Percentiles rank a stretch among this genome's conserved stretches.
Conservation (phyloP, 2,113 vertebrate genomes). For the Caranx melampygus region DNA sequence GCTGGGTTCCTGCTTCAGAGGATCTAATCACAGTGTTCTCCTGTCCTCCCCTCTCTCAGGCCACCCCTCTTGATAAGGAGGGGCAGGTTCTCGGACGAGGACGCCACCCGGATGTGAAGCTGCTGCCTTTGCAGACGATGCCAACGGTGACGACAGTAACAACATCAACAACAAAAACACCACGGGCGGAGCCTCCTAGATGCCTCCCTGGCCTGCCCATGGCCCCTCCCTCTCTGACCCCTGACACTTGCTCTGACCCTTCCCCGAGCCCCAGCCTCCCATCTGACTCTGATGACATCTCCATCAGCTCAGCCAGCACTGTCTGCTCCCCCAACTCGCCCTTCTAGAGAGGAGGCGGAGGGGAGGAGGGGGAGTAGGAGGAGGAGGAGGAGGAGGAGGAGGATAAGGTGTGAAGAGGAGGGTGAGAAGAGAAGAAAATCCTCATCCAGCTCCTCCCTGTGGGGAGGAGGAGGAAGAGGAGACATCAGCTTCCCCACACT, state of each 20-base stretch:
- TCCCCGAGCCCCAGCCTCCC: conserved; percentile 53
- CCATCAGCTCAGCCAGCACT: conserved; percentile 75
- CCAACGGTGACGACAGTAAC: conserved; percentile 45
- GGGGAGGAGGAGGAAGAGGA: conserved; percentile 59
- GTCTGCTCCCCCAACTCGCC: conserved; percentile 73
- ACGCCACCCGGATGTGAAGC: conserved; percentile 98
- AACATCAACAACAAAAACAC: conserved; percentile 44
- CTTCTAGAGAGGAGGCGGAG: conserved; percentile 65
- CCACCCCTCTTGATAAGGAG: conserved; percentile 99
- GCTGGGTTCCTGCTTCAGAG: neutral
- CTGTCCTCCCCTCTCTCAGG: conserved; percentile 76
- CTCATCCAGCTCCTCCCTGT: conserved; percentile 60
- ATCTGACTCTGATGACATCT: conserved; percentile 79
- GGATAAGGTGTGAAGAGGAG: neutral
- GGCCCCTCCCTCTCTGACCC: conserved; percentile 64
- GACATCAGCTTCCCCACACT: conserved; percentile 1
- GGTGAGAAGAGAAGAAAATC: conserved; percentile 16
- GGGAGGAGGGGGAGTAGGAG: conserved; percentile 28
- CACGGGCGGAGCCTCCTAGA: conserved; percentile 57
- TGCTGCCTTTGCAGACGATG: conserved; percentile 33
- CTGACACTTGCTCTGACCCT: conserved; percentile 51
- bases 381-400: neutral
- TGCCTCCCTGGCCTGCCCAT: conserved; percentile 68
- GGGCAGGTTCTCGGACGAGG: conserved; percentile 99
- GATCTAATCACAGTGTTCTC: conserved; percentile 1